A percentile compares a stretch with the other conserved stretches of the same genome.
Conservation (phyloP, 2,888 invertebrate species). For the Sphaerophoria rueppellii region DNA sequence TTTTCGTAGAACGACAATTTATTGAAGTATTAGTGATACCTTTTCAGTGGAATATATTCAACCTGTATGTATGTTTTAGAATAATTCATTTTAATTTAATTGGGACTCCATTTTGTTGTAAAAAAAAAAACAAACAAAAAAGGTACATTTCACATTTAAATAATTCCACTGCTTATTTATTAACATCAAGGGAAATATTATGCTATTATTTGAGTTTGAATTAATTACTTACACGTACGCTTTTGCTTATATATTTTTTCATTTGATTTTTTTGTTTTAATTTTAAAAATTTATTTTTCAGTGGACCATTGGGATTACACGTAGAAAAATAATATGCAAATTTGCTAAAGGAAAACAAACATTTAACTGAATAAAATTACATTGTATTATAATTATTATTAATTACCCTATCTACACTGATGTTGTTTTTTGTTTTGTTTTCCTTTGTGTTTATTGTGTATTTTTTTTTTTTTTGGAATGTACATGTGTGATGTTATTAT, state of each 20-base stretch:
- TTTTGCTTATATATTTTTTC: background rate
- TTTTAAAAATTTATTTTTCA: background rate
- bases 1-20: background rate
- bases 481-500: slow-evolving; percentile 26
- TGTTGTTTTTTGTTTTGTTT: slow-evolving; percentile 24
- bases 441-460: slow-evolving; percentile 1
- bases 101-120: background rate
- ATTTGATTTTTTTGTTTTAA: background rate
- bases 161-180: slow-evolving; percentile 12
- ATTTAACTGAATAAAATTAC: slow-evolving; percentile 22
- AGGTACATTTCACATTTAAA: slow-evolving; percentile 1
- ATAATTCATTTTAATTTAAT: background rate
- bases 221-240: slow-evolving; percentile 6
- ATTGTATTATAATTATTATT: slow-evolving; percentile 52
- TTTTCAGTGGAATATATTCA: background rate
- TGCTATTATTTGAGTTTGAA: slow-evolving; percentile 8
- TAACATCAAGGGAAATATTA: slow-evolving; percentile 8
- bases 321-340: slow-evolving; percentile 17
- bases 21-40: background rate
- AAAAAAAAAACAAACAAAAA: background rate
- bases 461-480: slow-evolving; percentile 29
- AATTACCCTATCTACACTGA: slow-evolving; percentile 72
- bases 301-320: slow-evolving; percentile 26
- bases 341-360: slow-evolving; percentile 5
- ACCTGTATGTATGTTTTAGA: slow-evolving; percentile 13